phyloP scores from a whole-genome alignment of 2,113 vertebrate species.

The Galemys pyrenaicus region DNA sequence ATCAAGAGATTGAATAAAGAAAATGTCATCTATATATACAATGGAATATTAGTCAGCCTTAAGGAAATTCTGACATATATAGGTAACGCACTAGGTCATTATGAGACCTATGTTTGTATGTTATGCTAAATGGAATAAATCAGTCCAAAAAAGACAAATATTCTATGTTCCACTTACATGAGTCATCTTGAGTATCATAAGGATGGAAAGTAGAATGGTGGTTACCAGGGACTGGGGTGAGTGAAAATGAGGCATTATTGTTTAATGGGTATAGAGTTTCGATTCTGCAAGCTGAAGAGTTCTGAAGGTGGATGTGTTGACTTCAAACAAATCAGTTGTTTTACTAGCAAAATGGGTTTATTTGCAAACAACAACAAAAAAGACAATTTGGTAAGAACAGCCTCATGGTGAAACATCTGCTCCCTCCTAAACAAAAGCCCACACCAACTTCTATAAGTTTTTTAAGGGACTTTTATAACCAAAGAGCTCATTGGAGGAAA shows the following conservation, averaged over 20 bases:
- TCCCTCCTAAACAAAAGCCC: neutral
- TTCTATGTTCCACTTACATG: neutral
- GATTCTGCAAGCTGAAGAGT: neutral
- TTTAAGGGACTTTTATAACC: neutral
- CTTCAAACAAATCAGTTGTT: neutral
- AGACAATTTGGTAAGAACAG: neutral
- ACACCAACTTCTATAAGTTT: neutral
- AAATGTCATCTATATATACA: neutral
- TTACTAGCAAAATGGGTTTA: neutral
- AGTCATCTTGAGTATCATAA: neutral
- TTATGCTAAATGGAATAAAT: conserved; percentile 14
- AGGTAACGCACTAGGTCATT: neutral
- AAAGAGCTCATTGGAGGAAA: neutral
- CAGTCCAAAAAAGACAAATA: conserved; percentile 20
- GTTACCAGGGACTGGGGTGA: neutral
- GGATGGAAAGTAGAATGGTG: neutral
- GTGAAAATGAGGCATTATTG: neutral
- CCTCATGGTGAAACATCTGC: neutral
- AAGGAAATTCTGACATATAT: neutral
- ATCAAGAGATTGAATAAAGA: conserved; percentile 33
- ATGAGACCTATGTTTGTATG: neutral
- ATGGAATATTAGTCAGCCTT: neutral
- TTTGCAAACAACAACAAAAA: neutral
- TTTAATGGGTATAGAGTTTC: neutral
- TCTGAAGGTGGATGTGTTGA: neutral